phyloP scores from a whole-genome alignment of 2,113 vertebrate species.

The Mixornis gularis region DNA sequence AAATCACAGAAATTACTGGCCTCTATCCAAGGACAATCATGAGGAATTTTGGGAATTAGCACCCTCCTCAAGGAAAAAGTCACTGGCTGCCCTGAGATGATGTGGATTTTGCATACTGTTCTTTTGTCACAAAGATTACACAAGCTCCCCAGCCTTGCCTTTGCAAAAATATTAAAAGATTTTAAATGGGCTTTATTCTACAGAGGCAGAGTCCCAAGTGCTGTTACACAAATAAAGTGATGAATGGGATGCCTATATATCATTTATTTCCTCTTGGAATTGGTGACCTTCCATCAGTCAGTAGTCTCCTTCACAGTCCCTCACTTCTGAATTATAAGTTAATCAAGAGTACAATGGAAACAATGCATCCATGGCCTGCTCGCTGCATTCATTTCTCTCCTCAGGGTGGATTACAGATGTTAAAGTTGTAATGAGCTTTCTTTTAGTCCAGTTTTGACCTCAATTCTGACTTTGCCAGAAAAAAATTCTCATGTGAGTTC shows the following conservation, averaged over 20 bases:
- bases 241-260: constrained; percentile 42
- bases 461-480: constrained; percentile 49
- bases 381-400: constrained; percentile 13
- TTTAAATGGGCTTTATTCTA: constrained; percentile 33
- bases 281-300: constrained; percentile 57
- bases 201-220: constrained; percentile 12
- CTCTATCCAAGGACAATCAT: neutral
- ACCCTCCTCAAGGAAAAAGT: neutral
- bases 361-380: constrained; percentile 28
- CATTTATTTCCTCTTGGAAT: constrained; percentile 60
- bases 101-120: neutral
- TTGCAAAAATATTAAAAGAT: constrained; percentile 37
- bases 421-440: constrained; percentile 62
- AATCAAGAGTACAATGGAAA: constrained; percentile 61
- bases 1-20: neutral
- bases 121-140: constrained; percentile 14
- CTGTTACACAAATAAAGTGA: constrained; percentile 41
- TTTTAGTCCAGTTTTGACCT: constrained; percentile 58
- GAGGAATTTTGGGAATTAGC: constrained; percentile 7
- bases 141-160: neutral
- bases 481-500: constrained; percentile 8
- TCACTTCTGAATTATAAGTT: constrained; percentile 60
- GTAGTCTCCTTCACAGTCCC: constrained; percentile 56
- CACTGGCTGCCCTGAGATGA: neutral
- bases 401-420: constrained; percentile 55